These are phyloP conservation scores for Kryphioiulus occultus DNA, from an alignment of 2,888 invertebrate genomes.

Conservation along the genomic window DNA sequence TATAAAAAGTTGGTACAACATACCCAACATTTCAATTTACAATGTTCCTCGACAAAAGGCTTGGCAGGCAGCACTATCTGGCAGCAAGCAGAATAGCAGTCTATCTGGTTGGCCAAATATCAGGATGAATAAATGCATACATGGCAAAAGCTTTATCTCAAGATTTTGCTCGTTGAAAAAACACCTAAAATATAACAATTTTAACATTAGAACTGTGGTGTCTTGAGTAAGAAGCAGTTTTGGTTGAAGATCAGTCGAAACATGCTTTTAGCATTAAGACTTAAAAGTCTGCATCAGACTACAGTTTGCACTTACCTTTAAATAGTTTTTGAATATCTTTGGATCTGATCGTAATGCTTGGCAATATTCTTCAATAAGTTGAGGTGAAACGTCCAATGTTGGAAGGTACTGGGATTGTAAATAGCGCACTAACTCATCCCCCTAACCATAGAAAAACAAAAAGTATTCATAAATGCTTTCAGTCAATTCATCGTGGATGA, in stretches of 20 bases:
- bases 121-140: neutral
- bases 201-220: neutral
- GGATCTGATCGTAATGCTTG: slow-evolving; percentile 63
- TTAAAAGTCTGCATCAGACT: too few relatives aligned
- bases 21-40: neutral
- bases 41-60: neutral
- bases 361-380: slow-evolving; percentile 63
- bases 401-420: slow-evolving; percentile 64
- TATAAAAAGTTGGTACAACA: neutral
- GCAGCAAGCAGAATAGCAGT: neutral
- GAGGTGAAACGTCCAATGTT: slow-evolving; percentile 62
- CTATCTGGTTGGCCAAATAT: neutral
- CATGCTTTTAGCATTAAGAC: too few relatives aligned
- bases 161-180: slow-evolving; percentile 46
- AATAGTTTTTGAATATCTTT: slow-evolving; percentile 64
- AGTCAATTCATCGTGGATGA: neutral
- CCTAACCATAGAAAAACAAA: slow-evolving; percentile 57
- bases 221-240: too few relatives aligned
- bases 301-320: slow-evolving; percentile 61
- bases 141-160: slow-evolving; percentile 14
- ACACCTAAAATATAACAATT: slow-evolving; percentile 47
- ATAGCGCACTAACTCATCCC: slow-evolving; percentile 64
- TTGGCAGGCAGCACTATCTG: neutral
- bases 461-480: neutral
- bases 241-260: too few relatives aligned